Conservation (phyloP, 2,113 vertebrate genomes). For the Ellobius talpinus region DNA sequence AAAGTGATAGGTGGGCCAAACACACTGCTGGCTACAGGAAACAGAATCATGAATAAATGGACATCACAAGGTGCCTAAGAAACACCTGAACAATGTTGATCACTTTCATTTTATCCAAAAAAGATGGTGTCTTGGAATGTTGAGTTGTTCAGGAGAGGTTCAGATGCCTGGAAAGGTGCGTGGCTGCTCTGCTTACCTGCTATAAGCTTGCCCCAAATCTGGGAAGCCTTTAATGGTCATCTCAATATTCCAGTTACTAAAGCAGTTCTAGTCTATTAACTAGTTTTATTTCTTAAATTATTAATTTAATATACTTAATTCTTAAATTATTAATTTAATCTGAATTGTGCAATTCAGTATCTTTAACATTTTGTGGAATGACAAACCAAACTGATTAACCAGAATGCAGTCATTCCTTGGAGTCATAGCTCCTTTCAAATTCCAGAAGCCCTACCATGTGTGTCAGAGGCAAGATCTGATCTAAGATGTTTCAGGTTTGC, state of each 20-base stretch:
- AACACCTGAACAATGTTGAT: no score
- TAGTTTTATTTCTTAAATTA: neutral
- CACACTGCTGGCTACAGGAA: neutral
- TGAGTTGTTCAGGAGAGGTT: no score
- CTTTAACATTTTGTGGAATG: neutral
- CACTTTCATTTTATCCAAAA: neutral
- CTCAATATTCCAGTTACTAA: neutral
- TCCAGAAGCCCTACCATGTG: neutral
- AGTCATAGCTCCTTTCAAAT: neutral
- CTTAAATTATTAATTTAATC: neutral
- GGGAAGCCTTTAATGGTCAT: no score
- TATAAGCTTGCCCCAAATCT: rapidly evolving
- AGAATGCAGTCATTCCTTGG: no score
- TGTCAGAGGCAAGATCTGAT: neutral
- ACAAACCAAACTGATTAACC: neutral
- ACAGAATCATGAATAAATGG: no score
- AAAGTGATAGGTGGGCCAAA: neutral
- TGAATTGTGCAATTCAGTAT: neutral
- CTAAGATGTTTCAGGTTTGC: neutral
- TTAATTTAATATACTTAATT: neutral
- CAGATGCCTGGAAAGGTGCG: neutral
- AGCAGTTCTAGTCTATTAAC: neutral
- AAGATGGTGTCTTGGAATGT: no score
- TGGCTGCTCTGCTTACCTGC: rapidly evolving
- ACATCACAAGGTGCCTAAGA: neutral